These are phyloP conservation scores for Plebejus melissa DNA, from an alignment of 2,888 invertebrate genomes.

Conservation along the genomic window DNA sequence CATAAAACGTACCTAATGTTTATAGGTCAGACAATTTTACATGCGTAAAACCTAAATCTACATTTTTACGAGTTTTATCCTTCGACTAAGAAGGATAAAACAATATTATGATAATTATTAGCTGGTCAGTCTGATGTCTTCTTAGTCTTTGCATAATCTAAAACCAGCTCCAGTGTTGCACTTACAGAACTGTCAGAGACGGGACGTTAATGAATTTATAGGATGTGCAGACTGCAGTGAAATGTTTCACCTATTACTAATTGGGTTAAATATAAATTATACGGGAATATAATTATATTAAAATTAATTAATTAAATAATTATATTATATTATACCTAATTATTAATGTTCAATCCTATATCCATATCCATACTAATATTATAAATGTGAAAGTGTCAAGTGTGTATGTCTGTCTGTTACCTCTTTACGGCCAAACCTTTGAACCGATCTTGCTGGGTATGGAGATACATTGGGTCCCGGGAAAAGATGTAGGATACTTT, in stretches of 20 bases:
- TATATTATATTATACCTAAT: too few relatives aligned
- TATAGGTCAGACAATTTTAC: not conserved
- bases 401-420: too few relatives aligned
- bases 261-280: not conserved
- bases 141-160: not conserved
- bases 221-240: not conserved
- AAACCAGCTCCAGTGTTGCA: not conserved
- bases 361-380: too few relatives aligned
- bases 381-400: too few relatives aligned
- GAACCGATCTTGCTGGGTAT: too few relatives aligned
- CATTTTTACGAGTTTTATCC: not conserved
- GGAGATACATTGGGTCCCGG: too few relatives aligned
- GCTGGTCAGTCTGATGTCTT: not conserved
- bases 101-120: not conserved
- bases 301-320: too few relatives aligned
- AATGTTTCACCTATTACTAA: not conserved
- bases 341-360: too few relatives aligned
- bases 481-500: too few relatives aligned
- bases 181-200: not conserved
- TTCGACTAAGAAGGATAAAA: not conserved
- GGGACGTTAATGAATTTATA: not conserved
- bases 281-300: too few relatives aligned
- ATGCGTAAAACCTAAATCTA: not conserved
- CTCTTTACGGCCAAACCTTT: too few relatives aligned
- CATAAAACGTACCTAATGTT: too few relatives aligned